Conservation (phyloP, 2,113 vertebrate genomes). For the Microcebus murinus region DNA sequence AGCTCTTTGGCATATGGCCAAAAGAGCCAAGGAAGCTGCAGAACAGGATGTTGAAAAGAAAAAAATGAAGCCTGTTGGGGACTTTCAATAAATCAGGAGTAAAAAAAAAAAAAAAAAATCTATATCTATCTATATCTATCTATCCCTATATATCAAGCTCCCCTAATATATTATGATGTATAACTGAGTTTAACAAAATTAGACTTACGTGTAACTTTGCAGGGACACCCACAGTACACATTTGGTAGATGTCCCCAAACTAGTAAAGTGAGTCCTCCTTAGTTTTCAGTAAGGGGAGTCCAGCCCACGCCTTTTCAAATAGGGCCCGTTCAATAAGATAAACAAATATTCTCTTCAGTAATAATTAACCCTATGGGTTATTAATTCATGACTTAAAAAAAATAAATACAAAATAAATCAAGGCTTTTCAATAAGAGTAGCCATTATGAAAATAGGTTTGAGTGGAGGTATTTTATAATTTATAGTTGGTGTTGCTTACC, state of each 20-base stretch:
- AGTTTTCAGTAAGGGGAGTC: background rate
- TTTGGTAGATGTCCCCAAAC: background rate
- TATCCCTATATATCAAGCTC: too few relatives aligned
- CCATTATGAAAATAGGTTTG: background rate
- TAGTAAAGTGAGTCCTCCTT: background rate
- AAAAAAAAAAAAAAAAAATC: too few relatives aligned
- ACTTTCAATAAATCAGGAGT: background rate
- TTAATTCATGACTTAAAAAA: background rate
- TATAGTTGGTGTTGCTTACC: background rate
- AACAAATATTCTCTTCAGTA: slow-evolving; percentile 39
- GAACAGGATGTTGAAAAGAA: background rate
- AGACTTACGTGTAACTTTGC: background rate
- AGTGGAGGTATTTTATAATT: background rate
- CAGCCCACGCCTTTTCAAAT: slow-evolving; percentile 48
- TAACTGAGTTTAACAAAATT: background rate
- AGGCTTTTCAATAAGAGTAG: background rate
- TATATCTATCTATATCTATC: too few relatives aligned
- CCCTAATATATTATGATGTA: background rate
- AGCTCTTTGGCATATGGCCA: background rate
- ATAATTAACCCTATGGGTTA: background rate
- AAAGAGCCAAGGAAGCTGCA: background rate
- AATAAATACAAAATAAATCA: background rate
- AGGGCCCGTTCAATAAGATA: background rate
- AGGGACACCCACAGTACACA: background rate
- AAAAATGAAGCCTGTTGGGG: background rate